Percentiles rank a stretch among this genome's conserved stretches.
Conservation (phyloP, 2,797 vertebrate species). For the Parauchenoglanis punctatus region DNA sequence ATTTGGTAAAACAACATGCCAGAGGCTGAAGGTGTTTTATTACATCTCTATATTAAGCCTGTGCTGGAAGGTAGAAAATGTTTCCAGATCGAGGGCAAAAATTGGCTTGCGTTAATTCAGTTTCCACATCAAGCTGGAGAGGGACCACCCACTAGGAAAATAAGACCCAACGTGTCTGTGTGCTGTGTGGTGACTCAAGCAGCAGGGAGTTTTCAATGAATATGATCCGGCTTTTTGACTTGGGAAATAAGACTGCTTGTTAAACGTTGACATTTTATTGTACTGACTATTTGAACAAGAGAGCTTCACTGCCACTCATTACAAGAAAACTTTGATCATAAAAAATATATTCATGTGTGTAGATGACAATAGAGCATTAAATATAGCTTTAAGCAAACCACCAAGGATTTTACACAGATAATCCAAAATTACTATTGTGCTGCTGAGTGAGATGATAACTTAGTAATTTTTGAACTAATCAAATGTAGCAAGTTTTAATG, state of each 20-base stretch:
- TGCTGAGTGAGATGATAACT: slow-evolving; percentile 38
- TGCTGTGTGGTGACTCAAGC: slow-evolving; percentile 59
- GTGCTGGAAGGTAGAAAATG: slow-evolving; percentile 82
- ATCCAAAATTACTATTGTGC: slow-evolving; percentile 17
- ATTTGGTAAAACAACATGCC: slow-evolving; percentile 82
- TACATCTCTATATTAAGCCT: slow-evolving; percentile 78
- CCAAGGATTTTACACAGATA: slow-evolving; percentile 16
- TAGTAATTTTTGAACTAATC: slow-evolving; percentile 65
- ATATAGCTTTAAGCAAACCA: slow-evolving; percentile 16
- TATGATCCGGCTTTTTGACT: slow-evolving; percentile 42
- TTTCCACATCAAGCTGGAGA: slow-evolving; percentile 75
- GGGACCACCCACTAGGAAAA: slow-evolving; percentile 78
- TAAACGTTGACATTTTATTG: slow-evolving; percentile 35
- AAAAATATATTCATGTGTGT: slow-evolving; percentile 12
- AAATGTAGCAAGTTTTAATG: slow-evolving; percentile 30
- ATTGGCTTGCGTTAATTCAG: slow-evolving; percentile 76
- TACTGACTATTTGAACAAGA: slow-evolving; percentile 21
- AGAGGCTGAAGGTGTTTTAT: slow-evolving; percentile 83
- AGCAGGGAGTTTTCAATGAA: slow-evolving; percentile 61
- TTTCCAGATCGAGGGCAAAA: slow-evolving; percentile 81
- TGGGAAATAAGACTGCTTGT: slow-evolving; percentile 27
- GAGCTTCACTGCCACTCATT: not conserved
- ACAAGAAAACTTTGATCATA: slow-evolving; percentile 4
- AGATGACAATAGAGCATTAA: slow-evolving; percentile 1
- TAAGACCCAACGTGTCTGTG: slow-evolving; percentile 58